A percentile compares a stretch with the other conserved stretches of the same genome.
Conservation (phyloP, 2,888 invertebrate species). For the Ochropacha duplaris region DNA sequence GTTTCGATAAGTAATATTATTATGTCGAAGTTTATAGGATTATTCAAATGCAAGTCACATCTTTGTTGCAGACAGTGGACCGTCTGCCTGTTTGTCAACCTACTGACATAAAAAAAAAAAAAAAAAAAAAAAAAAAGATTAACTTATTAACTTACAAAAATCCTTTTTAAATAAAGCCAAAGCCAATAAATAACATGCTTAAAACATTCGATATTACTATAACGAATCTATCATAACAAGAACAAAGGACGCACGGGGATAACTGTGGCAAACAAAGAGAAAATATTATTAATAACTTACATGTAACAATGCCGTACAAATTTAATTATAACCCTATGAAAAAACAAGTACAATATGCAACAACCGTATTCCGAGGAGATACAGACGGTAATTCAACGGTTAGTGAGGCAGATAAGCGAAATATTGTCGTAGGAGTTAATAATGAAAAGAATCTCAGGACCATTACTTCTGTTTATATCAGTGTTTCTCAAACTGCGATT, state of each 20-base stretch:
- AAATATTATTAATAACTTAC: constrained; percentile 59
- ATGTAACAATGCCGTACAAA: constrained; percentile 22
- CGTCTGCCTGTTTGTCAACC: too few relatives aligned
- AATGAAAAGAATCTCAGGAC: constrained; percentile 63
- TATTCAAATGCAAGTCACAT: too few relatives aligned
- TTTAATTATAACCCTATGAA: constrained; percentile 10
- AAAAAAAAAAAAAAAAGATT: too few relatives aligned
- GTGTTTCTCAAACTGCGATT: not conserved
- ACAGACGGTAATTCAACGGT: constrained; percentile 15
- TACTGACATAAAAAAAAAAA: too few relatives aligned
- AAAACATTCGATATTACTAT: constrained; percentile 23
- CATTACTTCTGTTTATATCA: constrained; percentile 33
- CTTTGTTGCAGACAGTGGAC: too few relatives aligned
- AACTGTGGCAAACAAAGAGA: constrained; percentile 49
- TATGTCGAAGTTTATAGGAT: too few relatives aligned
- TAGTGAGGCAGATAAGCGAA: constrained; percentile 13
- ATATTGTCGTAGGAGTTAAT: constrained; percentile 44
- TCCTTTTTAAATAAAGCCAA: constrained; percentile 10
- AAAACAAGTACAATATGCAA: constrained; percentile 4
- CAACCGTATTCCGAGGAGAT: constrained; percentile 11
- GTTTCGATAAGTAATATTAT: too few relatives aligned
- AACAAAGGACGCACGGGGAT: constrained; percentile 39
- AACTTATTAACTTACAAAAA: too few relatives aligned
- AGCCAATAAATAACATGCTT: constrained; percentile 8
- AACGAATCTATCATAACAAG: constrained; percentile 35